A percentile compares a stretch with the other conserved stretches of the same genome.
Conservation (phyloP, 2,797 vertebrate species). For the Peromyscus eremicus region DNA sequence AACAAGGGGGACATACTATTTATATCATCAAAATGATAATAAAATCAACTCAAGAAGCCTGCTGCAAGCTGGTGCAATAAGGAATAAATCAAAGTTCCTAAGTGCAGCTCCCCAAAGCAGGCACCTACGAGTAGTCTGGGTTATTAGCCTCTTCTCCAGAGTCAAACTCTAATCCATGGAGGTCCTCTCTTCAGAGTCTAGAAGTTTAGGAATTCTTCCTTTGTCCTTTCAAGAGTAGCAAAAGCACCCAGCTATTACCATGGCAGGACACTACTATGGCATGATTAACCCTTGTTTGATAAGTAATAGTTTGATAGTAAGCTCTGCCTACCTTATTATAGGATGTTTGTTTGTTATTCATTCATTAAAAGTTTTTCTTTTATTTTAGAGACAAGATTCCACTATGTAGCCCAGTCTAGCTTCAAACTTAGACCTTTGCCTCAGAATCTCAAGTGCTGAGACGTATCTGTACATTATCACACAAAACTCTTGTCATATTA, state of each 20-base stretch:
- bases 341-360: not conserved
- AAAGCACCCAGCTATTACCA: not conserved
- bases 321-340: not conserved
- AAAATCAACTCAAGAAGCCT: not conserved
- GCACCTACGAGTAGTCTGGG: not conserved
- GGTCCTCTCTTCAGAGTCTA: not conserved
- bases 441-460: not conserved
- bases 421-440: not conserved
- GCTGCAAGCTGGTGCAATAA: too few relatives aligned
- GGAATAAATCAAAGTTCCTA: not conserved
- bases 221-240: not conserved
- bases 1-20: not conserved
- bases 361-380: not conserved
- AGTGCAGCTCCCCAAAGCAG: accelerated
- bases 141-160: accelerated
- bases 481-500: not conserved
- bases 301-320: too few relatives aligned
- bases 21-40: not conserved
- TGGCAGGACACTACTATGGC: too few relatives aligned
- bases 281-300: not conserved
- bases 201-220: not conserved
- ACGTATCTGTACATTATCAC: too few relatives aligned
- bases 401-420: not conserved
- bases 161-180: not conserved
- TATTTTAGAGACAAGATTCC: not conserved